phyloP scores from a whole-genome alignment of 2,797 vertebrate species.

The Poecilia wingei region DNA sequence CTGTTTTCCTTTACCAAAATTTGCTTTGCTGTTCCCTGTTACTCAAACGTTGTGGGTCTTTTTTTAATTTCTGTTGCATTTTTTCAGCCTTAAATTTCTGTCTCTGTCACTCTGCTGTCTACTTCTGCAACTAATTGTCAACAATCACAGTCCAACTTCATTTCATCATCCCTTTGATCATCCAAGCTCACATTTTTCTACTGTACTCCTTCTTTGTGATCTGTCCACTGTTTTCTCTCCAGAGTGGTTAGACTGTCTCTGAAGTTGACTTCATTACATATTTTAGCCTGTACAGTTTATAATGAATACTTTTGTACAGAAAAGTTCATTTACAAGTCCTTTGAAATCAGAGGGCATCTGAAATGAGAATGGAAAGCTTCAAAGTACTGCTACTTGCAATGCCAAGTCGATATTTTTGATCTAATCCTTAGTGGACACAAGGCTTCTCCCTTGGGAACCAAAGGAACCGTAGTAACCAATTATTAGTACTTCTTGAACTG shows the following conservation, averaged over 20 bases:
- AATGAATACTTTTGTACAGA: conserved; percentile 17
- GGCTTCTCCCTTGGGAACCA: background rate
- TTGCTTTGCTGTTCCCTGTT: background rate
- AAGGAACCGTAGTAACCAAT: conserved; percentile 15
- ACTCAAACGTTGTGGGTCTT: background rate
- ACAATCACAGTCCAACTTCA: conserved; percentile 39
- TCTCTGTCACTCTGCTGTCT: conserved; percentile 22
- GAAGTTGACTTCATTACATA: conserved; percentile 54
- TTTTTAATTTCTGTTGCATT: background rate
- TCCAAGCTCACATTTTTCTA: conserved; percentile 27
- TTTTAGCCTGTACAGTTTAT: conserved; percentile 47
- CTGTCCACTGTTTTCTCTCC: conserved; percentile 20
- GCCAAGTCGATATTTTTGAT: conserved; percentile 13
- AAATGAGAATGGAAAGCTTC: conserved; percentile 31
- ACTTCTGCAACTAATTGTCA: conserved; percentile 30
- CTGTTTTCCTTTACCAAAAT: background rate
- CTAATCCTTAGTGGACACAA: conserved; percentile 11
- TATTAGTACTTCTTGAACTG: conserved; percentile 37
- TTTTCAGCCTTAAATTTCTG: conserved; percentile 12
- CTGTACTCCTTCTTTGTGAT: conserved; percentile 15
- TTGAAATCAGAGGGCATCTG: conserved; percentile 32
- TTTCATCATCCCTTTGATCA: conserved; percentile 36
- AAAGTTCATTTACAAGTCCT: conserved; percentile 21
- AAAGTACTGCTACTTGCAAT: conserved; percentile 12
- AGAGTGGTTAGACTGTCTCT: conserved; percentile 39